These are phyloP conservation scores for Tridacna gigas DNA, from an alignment of 2,888 invertebrate genomes.

Conservation along the genomic window DNA sequence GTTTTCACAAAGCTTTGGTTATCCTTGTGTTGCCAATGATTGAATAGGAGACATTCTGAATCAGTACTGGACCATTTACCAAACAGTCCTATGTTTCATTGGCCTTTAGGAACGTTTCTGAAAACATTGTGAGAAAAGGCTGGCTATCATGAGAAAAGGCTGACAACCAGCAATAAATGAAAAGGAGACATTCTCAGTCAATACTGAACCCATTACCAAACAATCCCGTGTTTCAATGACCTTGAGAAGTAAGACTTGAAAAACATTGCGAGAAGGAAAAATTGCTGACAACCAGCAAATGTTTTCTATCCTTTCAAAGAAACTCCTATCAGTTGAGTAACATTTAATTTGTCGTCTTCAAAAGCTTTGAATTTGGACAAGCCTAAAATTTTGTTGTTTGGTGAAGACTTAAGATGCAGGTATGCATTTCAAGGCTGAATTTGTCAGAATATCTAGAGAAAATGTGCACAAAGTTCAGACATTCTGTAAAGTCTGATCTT, in stretches of 20 bases:
- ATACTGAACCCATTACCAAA: neutral
- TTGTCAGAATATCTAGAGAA: too few relatives aligned
- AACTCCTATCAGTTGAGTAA: too few relatives aligned
- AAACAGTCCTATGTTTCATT: neutral
- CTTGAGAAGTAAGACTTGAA: neutral
- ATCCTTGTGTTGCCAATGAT: too few relatives aligned
- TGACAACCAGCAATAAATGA: neutral
- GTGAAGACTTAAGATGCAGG: neutral
- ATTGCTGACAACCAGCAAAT: neutral
- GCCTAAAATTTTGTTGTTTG: neutral
- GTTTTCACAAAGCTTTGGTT: too few relatives aligned
- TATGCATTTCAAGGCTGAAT: too few relatives aligned
- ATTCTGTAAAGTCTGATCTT: too few relatives aligned
- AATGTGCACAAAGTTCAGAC: too few relatives aligned
- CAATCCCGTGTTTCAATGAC: neutral
- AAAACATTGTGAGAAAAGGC: too few relatives aligned
- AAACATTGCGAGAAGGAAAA: neutral
- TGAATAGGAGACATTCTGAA: too few relatives aligned
- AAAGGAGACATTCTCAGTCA: neutral
- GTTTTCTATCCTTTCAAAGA: too few relatives aligned
- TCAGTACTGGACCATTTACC: too few relatives aligned
- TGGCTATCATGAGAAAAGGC: neutral
- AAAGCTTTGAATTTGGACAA: neutral
- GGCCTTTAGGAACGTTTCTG: neutral
- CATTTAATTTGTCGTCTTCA: too few relatives aligned